These are phyloP conservation scores for Pterocles burchelli DNA, from an alignment of 2,113 vertebrate genomes.

Conservation along the genomic window DNA sequence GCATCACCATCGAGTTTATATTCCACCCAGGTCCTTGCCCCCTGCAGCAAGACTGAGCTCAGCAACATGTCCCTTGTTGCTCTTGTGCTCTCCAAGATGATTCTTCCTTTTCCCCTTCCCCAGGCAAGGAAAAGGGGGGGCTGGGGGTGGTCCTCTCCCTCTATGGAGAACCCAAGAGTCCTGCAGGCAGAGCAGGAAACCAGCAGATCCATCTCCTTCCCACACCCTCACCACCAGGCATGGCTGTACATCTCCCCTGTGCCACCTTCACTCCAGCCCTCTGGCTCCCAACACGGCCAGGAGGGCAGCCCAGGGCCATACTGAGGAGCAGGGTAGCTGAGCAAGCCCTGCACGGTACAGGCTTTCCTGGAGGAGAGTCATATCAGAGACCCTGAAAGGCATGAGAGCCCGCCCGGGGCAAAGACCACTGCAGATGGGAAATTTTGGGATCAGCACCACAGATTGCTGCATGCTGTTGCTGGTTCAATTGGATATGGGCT, in stretches of 20 bases:
- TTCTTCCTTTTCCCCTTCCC: background rate
- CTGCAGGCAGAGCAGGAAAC: background rate
- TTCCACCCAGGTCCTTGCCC: background rate
- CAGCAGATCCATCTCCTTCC: background rate
- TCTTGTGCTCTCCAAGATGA: background rate
- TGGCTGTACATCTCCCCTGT: background rate
- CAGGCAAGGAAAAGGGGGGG: background rate
- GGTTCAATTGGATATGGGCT: background rate
- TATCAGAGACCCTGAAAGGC: background rate
- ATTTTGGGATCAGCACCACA: background rate
- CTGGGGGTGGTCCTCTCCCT: background rate
- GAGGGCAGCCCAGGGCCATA: background rate
- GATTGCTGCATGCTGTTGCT: background rate
- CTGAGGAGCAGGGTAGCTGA: background rate
- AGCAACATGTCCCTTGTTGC: background rate
- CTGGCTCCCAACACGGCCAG: background rate
- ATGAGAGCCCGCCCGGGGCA: background rate
- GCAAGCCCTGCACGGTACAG: background rate
- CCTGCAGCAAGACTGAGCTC: background rate
- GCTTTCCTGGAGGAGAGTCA: background rate
- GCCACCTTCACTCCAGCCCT: background rate
- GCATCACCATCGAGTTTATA: background rate
- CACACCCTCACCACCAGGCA: too few species aligned
- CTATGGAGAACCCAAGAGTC: background rate
- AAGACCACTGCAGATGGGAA: background rate